Evolutionary conservation across 23 tunicate genomes (phyloP), one percentile per base, ranked within the genome.

Genomic region (Phallusia fumigata): DNA sequence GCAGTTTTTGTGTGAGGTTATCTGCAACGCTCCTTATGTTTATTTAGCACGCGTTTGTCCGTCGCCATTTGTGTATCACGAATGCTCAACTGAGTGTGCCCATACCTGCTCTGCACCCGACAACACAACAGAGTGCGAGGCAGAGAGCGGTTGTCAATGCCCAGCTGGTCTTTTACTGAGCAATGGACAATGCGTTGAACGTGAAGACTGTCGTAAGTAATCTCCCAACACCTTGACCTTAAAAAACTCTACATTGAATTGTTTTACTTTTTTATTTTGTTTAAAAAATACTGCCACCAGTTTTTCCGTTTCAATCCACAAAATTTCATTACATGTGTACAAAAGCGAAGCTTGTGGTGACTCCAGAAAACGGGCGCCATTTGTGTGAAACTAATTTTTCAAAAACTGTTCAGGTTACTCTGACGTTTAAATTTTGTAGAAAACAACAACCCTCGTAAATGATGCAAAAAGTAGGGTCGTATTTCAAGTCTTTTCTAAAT

Each of bases 141-240:
- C 40, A 6, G 31, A 78, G 12, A 35, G 81, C 12, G 81, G 81
- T 21, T 78, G 81, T 47, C 35, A 18, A 12, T 78, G 81, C 32
- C 81, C 81, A 12, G 81, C 11, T 36, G 81, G 81, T 2, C 64
- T n/a, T 19, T 26, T 78, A 19, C 32, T 78, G 24, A 1, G 64
- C 33, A 50, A 50, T n/a, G 81, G 81, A 78, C 35, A 30, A 32
- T 78, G 81, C 40, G 32, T 78, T 19, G 15, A 0, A 22, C 81
- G 21, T 0, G 81, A 78, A 30, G 81, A 78, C 13, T 78, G 81
- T 30, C 81, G 81, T 78, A 50, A 78, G 81, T 78, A 65, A 31
- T 19, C 33, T 65, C 33, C 13, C 10, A 40, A 40, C 47, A 40
- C 10, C 47, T 40, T 40, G 47, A 40, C n/a, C n/a, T n/a, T n/a